Conservation (phyloP, 1,140 invertebrate genomes). For the Chymomyza costata region DNA sequence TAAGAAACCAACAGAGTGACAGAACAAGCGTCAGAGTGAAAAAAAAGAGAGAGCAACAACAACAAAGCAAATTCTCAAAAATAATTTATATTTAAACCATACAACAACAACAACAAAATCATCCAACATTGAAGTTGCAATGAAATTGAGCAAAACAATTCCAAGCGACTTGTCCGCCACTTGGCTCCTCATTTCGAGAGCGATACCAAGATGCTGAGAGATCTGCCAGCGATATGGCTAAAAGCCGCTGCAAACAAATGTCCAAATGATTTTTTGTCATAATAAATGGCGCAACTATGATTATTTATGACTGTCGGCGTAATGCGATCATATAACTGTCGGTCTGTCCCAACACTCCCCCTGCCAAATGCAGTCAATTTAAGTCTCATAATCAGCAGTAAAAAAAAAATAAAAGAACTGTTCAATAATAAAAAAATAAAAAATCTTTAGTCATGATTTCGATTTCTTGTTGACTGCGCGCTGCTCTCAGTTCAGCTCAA, state of each 20-base stretch:
- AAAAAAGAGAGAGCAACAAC: slow-evolving; percentile 9
- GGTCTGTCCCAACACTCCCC: background rate
- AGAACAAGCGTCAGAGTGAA: background rate
- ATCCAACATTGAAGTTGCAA: slow-evolving; percentile 45
- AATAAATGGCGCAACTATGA: slow-evolving; percentile 72
- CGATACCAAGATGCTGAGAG: background rate
- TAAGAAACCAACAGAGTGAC: background rate
- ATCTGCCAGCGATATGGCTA: slow-evolving; percentile 42
- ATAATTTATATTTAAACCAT: slow-evolving; percentile 73
- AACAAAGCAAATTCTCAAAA: slow-evolving; percentile 59
- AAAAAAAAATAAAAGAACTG: background rate
- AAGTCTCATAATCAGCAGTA: slow-evolving; percentile 63
- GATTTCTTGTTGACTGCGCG: slow-evolving; percentile 46
- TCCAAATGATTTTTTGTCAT: slow-evolving; percentile 73
- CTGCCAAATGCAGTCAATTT: slow-evolving; percentile 49
- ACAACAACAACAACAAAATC: slow-evolving; percentile 37
- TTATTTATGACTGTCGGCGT: slow-evolving; percentile 57
- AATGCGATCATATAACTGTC: slow-evolving; percentile 53
- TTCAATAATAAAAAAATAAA: background rate
- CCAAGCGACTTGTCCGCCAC: slow-evolving; percentile 8
- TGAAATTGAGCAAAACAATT: slow-evolving; percentile 70
- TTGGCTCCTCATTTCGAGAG: background rate
- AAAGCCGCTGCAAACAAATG: slow-evolving; percentile 58
- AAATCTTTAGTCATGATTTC: slow-evolving; percentile 58
- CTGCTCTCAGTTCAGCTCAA: slow-evolving; percentile 25